Evolutionary conservation across 2,113 vertebrate species (phyloP).

Genomic region (Tor tambroides): DNA sequence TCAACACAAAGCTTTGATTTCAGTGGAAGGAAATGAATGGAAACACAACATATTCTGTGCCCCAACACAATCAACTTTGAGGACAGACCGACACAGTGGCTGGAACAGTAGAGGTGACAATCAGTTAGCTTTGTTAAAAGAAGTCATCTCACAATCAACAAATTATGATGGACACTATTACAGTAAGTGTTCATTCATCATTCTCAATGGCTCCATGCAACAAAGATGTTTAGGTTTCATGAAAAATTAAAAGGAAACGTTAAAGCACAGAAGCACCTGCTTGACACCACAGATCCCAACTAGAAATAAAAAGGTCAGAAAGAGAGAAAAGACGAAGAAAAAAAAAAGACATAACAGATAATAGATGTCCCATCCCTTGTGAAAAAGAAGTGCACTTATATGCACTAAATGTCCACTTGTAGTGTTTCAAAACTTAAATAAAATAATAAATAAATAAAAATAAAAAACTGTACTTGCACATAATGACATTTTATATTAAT

Average conservation of each 20-base stretch:
- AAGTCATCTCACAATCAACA: not conserved
- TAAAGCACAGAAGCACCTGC: slow-evolving; percentile 21
- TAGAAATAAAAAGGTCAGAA: slow-evolving; percentile 32
- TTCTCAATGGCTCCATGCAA: slow-evolving; percentile 22
- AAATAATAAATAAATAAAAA: not conserved
- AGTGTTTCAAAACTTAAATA: not conserved
- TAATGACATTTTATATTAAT: not conserved
- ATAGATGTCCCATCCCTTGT: not conserved
- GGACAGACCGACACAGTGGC: slow-evolving; percentile 72
- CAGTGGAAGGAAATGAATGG: slow-evolving; percentile 50
- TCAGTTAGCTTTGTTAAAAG: slow-evolving; percentile 60
- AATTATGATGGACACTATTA: not conserved
- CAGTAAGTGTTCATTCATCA: not conserved
- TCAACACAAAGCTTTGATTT: slow-evolving; percentile 42
- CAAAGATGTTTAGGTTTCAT: not conserved
- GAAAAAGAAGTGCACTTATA: not conserved
- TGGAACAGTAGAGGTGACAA: slow-evolving; percentile 66
- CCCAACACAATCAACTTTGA: slow-evolving; percentile 51
- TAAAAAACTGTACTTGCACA: not conserved
- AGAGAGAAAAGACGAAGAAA: slow-evolving; percentile 18
- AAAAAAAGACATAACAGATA: not conserved
- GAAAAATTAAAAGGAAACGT: not conserved
- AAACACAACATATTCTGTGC: not conserved
- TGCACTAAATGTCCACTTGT: no score
- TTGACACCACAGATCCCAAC: slow-evolving; percentile 52